Evolutionary conservation across 2,888 invertebrate genomes (phyloP).

Genomic region (Campaea margaritaria): DNA sequence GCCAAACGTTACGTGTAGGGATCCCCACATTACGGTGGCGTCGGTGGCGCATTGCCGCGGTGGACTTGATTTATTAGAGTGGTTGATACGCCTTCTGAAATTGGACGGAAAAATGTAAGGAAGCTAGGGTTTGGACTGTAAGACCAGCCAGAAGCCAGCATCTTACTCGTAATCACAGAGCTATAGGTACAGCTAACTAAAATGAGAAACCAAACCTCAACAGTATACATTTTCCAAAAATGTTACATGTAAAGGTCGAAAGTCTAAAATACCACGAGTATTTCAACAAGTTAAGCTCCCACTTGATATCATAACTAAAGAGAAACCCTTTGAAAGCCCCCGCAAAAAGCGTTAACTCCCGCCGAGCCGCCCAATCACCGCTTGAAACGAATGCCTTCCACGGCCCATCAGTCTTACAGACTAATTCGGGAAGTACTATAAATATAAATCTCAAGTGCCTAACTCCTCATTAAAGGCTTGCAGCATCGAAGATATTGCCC

Average conservation of each 20-base stretch:
- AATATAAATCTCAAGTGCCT: slow-evolving; percentile 50
- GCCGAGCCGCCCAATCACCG: slow-evolving; percentile 41
- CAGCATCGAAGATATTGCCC: slow-evolving; percentile 17
- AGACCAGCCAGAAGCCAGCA: no score
- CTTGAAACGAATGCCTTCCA: slow-evolving; percentile 25
- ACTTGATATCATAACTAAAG: slow-evolving; percentile 30
- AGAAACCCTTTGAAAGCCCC: slow-evolving; percentile 28
- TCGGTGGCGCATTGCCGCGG: neutral
- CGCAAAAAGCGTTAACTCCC: slow-evolving; percentile 18
- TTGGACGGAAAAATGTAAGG: no score
- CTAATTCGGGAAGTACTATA: slow-evolving; percentile 40
- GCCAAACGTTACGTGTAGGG: no score
- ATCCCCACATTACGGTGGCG: neutral
- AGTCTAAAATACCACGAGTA: neutral
- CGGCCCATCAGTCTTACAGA: slow-evolving; percentile 30
- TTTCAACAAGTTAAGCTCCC: neutral
- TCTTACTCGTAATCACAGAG: no score
- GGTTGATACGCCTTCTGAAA: no score
- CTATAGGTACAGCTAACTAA: no score
- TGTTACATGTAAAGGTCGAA: no score
- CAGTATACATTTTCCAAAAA: no score
- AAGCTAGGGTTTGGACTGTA: no score
- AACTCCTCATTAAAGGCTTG: slow-evolving; percentile 29
- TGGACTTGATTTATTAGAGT: no score
- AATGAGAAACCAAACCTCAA: no score